phyloP scores from a whole-genome alignment of 2,888 invertebrate genomes.

The Lobophora halterata region DNA sequence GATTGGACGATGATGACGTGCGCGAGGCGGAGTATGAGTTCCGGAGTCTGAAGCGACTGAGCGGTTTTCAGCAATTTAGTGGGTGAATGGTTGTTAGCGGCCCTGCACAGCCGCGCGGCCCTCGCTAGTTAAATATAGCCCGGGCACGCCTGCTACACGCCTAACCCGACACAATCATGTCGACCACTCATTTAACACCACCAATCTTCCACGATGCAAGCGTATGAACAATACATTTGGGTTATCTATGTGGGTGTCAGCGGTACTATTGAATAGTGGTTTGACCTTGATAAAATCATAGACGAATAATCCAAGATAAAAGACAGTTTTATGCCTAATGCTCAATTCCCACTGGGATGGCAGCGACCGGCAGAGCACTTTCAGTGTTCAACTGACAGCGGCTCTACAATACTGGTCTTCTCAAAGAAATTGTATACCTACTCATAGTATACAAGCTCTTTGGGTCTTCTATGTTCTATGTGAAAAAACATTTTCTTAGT shows the following conservation, averaged over 20 bases:
- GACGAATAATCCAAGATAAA: too few species aligned
- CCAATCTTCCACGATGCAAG: constrained; percentile 36
- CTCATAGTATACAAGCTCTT: too few species aligned
- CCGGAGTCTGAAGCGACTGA: constrained; percentile 17
- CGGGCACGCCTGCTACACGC: constrained; percentile 66
- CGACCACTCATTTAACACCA: constrained; percentile 57
- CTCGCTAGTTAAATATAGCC: constrained; percentile 74
- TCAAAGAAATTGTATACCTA: too few species aligned
- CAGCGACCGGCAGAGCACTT: too few species aligned
- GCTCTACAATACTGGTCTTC: too few species aligned
- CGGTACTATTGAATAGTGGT: too few species aligned
- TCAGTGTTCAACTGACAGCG: too few species aligned
- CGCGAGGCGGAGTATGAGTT: constrained; percentile 22
- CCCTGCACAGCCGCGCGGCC: constrained; percentile 59
- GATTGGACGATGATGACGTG: constrained; percentile 21
- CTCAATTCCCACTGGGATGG: too few species aligned
- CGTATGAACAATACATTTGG: constrained; percentile 7
- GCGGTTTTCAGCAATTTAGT: constrained; percentile 40
- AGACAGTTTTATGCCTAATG: too few species aligned
- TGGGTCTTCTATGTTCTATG: too few species aligned
- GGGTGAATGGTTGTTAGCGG: constrained; percentile 60
- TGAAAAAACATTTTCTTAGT: too few species aligned
- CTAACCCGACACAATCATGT: constrained; percentile 64
- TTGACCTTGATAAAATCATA: too few species aligned
- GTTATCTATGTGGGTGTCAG: neutral